Conservation (phyloP, 2,888 invertebrate species). For the Amblyteles armatorius region DNA sequence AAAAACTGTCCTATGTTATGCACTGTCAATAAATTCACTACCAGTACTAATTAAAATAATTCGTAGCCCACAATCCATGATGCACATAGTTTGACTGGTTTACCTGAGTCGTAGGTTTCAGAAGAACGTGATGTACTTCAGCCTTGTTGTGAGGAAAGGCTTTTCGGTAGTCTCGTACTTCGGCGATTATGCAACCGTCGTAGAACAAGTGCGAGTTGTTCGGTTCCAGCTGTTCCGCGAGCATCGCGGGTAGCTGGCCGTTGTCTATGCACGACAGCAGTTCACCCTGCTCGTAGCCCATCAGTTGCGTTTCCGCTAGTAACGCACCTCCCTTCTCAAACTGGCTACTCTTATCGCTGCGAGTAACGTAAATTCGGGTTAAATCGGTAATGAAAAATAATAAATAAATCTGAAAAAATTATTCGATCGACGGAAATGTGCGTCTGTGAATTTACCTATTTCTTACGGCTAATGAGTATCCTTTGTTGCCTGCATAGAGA, state of each 20-base stretch:
- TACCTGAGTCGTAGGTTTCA: constrained; percentile 95
- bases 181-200: constrained; percentile 96
- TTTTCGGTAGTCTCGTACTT: constrained; percentile 95
- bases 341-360: constrained; percentile 83
- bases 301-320: constrained; percentile 89
- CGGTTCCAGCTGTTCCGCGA: constrained; percentile 93
- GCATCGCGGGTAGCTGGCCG: constrained; percentile 95
- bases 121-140: constrained; percentile 94
- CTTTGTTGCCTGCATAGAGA: constrained; percentile 96
- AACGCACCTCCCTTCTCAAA: constrained; percentile 89
- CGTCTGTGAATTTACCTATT: constrained; percentile 83
- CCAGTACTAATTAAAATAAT: not conserved
- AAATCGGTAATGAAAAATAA: constrained; percentile 82
- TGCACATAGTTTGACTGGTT: constrained; percentile 58
- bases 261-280: constrained; percentile 95
- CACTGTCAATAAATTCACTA: too few relatives aligned
- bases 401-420: not conserved
- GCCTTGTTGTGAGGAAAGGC: constrained; percentile 91
- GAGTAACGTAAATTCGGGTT: constrained; percentile 74
- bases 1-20: too few relatives aligned
- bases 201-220: constrained; percentile 95
- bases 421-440: not conserved
- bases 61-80: not conserved
- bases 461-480: constrained; percentile 91
- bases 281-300: constrained; percentile 96